Conservation (phyloP, 2,888 invertebrate species). For the Nomada ruficornis region DNA sequence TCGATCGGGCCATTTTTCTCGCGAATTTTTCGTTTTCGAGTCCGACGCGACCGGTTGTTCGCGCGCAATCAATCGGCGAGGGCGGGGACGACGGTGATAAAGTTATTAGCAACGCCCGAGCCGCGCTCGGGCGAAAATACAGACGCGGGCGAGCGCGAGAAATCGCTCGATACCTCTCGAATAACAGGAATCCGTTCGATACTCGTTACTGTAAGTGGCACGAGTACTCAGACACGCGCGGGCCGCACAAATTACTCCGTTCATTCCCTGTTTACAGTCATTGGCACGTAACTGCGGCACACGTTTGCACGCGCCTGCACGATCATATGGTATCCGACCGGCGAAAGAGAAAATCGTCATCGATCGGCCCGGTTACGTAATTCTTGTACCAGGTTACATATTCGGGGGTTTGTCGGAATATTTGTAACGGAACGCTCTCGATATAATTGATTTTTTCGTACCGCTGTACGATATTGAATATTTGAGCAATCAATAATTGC, state of each 20-base stretch:
- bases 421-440: background rate
- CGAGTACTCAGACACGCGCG: constrained; percentile 65
- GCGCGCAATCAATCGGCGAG: background rate
- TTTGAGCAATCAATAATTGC: too few relatives aligned
- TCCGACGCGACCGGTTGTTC: background rate
- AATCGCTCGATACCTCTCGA: constrained; percentile 48
- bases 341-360: constrained; percentile 39
- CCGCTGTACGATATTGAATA: too few relatives aligned
- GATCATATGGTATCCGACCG: constrained; percentile 15
- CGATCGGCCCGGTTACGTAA: background rate
- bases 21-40: background rate
- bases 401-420: background rate
- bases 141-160: constrained; percentile 16
- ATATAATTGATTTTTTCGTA: too few relatives aligned
- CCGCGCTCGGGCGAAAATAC: constrained; percentile 37
- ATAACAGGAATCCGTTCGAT: constrained; percentile 63
- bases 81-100: constrained; percentile 30
- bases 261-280: constrained; percentile 64
- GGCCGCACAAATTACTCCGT: constrained; percentile 64
- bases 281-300: constrained; percentile 67
- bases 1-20: background rate
- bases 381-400: too few relatives aligned
- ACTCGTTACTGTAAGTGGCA: constrained; percentile 64
- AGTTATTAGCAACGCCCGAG: constrained; percentile 42
- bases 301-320: constrained; percentile 52